Evolutionary conservation across 2,797 vertebrate species (phyloP).

Genomic region (Gymnopithys bicolor): DNA sequence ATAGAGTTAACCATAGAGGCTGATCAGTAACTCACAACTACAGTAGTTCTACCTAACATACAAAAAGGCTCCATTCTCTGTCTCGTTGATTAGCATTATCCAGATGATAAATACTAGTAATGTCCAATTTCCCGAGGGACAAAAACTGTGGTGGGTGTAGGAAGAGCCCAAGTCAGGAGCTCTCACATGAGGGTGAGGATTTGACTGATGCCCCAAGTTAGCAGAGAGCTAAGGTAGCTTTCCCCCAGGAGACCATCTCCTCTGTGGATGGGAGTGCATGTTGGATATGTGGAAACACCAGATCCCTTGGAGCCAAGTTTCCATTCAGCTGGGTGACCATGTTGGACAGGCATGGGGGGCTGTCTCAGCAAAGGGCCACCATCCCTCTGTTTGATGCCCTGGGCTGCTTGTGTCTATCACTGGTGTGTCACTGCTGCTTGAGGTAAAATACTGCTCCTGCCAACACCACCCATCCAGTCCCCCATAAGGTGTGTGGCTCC

Average conservation of each 20-base stretch:
- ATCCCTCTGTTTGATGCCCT: background rate
- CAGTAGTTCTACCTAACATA: background rate
- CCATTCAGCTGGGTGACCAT: background rate
- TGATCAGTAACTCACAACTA: background rate
- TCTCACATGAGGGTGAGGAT: background rate
- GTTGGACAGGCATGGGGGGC: background rate
- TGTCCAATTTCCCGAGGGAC: background rate
- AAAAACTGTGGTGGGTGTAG: background rate
- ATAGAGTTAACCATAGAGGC: background rate
- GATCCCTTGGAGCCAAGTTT: background rate
- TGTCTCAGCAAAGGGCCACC: background rate
- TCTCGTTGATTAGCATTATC: background rate
- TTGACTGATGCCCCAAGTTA: background rate
- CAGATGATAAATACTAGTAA: background rate
- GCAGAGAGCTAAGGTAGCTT: background rate
- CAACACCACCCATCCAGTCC: background rate
- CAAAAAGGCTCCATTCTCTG: background rate
- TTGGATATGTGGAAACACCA: background rate
- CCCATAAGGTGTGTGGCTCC: rapidly evolving
- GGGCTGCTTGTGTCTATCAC: background rate
- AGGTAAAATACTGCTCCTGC: background rate
- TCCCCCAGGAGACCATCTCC: background rate
- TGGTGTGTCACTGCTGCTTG: background rate
- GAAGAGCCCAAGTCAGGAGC: background rate
- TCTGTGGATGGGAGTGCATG: background rate